These are phyloP conservation scores for Himalopsyche tibetana DNA, from an alignment of 2,888 invertebrate species.

Conservation along the genomic window DNA sequence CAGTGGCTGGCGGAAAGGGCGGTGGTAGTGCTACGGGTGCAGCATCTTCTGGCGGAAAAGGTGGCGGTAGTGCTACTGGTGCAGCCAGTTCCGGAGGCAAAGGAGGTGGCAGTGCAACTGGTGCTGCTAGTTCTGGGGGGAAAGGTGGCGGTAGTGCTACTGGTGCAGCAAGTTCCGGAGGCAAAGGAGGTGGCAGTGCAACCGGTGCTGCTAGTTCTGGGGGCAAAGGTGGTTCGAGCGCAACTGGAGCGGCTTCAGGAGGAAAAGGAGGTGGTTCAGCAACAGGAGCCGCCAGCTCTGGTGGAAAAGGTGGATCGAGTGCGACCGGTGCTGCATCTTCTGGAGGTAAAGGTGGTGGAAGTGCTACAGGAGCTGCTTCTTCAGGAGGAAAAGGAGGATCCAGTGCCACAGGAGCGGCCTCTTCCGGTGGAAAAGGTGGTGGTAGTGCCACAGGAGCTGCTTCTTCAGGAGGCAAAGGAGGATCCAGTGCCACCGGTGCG, in stretches of 20 bases:
- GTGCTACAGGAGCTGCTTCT: background rate
- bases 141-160: background rate
- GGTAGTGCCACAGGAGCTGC: background rate
- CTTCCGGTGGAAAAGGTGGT: background rate
- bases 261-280: slow-evolving; percentile 14
- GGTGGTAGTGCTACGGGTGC: slow-evolving; percentile 34
- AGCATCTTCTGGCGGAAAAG: background rate
- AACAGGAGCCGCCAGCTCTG: slow-evolving; percentile 9
- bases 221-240: background rate
- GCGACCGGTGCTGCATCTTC: background rate
- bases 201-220: background rate
- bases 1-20: slow-evolving; percentile 12
- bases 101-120: background rate
- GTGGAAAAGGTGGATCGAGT: background rate
- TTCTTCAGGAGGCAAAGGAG: background rate
- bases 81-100: slow-evolving; percentile 23
- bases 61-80: slow-evolving; percentile 40
- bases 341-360: background rate
- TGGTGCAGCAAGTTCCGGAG: background rate
- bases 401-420: background rate
- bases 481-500: background rate
- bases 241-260: background rate
- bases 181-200: background rate
- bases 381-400: background rate
- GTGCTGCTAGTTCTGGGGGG: background rate